Conservation (phyloP, 2,888 invertebrate species). For the Crocallis elinguaria region DNA sequence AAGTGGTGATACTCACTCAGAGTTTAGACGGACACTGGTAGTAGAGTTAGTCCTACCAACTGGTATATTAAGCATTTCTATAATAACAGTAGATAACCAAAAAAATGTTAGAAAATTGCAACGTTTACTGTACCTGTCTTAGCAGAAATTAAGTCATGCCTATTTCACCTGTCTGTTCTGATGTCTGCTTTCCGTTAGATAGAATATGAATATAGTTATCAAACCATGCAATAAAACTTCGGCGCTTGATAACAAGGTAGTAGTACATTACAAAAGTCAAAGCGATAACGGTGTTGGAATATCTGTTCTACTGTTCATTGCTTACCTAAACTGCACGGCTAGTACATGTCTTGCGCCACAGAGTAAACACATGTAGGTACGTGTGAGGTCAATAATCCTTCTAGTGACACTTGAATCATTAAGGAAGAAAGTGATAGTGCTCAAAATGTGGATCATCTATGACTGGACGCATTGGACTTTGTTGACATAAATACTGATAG, state of each 20-base stretch:
- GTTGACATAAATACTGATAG: constrained; percentile 25
- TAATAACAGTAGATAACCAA: no score
- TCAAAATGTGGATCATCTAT: constrained; percentile 43
- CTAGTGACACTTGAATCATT: constrained; percentile 16
- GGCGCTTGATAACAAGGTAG: constrained; percentile 59
- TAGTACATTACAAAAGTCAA: constrained; percentile 55
- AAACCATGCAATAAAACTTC: constrained; percentile 23
- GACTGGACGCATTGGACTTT: constrained; percentile 25
- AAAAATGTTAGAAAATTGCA: no score
- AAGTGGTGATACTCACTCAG: no score
- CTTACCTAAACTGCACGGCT: constrained; percentile 31
- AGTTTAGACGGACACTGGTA: no score
- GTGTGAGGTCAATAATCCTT: constrained; percentile 40
- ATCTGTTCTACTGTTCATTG: constrained; percentile 34
- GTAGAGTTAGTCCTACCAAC: no score
- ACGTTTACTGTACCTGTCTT: no score
- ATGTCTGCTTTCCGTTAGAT: not conserved
- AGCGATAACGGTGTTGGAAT: constrained; percentile 59
- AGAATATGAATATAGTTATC: constrained; percentile 15
- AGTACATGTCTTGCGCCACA: constrained; percentile 32
- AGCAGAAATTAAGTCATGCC: no score
- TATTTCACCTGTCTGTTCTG: not conserved
- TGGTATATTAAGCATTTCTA: no score
- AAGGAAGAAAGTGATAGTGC: constrained; percentile 14
- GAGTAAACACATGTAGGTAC: constrained; percentile 10